phyloP scores from a whole-genome alignment of 2,797 vertebrate genomes.

The Scyliorhinus canicula region DNA sequence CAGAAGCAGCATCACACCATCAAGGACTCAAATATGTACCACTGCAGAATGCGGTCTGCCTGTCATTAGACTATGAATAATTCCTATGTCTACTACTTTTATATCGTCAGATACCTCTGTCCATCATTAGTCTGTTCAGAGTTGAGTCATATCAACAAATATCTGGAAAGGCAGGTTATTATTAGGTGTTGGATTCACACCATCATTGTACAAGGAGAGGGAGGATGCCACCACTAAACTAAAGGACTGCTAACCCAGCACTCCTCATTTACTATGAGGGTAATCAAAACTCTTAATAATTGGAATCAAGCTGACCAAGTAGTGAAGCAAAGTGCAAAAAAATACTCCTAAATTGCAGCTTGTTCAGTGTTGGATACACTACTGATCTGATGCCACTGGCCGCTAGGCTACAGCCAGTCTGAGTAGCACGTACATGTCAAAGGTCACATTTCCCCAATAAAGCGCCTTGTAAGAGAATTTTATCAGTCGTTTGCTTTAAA shows the following conservation, averaged over 20 bases:
- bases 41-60: background rate
- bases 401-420: background rate
- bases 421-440: background rate
- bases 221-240: background rate
- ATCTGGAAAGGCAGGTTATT: background rate
- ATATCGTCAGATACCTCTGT: background rate
- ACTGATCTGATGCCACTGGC: background rate
- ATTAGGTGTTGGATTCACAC: background rate
- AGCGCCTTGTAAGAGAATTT: background rate
- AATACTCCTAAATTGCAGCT: background rate
- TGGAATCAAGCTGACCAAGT: background rate
- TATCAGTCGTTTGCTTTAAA: conserved; percentile 24
- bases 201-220: background rate
- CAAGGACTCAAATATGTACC: background rate
- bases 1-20: background rate
- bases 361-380: background rate
- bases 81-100: background rate
- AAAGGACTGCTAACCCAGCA: background rate
- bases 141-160: background rate
- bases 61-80: background rate
- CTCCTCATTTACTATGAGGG: background rate
- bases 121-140: background rate
- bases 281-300: background rate
- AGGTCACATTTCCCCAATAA: conserved; percentile 29
- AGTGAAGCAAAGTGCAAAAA: background rate